These are phyloP conservation scores for Nomada lathburiana DNA, from an alignment of 2,888 invertebrate species.

Conservation along the genomic window DNA sequence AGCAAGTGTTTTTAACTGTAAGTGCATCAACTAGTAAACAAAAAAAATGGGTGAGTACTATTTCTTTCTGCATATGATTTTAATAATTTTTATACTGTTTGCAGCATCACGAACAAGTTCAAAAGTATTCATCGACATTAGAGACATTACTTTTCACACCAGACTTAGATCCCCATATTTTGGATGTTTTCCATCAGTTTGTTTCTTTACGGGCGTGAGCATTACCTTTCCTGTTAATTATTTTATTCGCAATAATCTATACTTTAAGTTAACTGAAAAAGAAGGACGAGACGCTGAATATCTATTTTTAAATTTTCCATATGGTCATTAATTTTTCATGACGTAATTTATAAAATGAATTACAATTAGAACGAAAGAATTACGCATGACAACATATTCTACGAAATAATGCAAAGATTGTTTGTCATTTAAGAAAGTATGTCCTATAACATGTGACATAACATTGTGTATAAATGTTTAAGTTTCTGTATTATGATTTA, in stretches of 20 bases:
- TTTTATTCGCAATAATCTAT: conserved; percentile 14
- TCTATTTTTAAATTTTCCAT: background rate
- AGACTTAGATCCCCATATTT: conserved; percentile 97
- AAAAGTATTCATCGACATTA: conserved; percentile 97
- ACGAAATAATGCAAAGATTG: background rate
- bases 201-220: conserved; percentile 91
- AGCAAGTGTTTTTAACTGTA: conserved; percentile 97
- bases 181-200: conserved; percentile 99
- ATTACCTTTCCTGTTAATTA: conserved; percentile 3
- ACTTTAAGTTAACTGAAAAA: conserved; percentile 6
- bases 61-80: background rate
- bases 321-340: conserved; percentile 9
- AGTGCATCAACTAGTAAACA: conserved; percentile 75
- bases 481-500: conserved; percentile 21
- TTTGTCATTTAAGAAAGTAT: background rate
- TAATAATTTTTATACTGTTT: conserved; percentile 80
- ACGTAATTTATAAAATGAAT: background rate
- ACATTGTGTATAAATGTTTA: conserved; percentile 36
- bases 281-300: background rate
- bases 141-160: conserved; percentile 98
- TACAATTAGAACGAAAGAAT: background rate
- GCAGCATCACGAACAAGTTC: conserved; percentile 98
- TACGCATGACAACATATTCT: conserved; percentile 8
- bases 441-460: conserved; percentile 8
- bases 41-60: background rate